Evolutionary conservation across 2,113 vertebrate genomes (phyloP), one percentile per base, ranked within the genome.

Genomic region (Lophochroa leadbeateri): DNA sequence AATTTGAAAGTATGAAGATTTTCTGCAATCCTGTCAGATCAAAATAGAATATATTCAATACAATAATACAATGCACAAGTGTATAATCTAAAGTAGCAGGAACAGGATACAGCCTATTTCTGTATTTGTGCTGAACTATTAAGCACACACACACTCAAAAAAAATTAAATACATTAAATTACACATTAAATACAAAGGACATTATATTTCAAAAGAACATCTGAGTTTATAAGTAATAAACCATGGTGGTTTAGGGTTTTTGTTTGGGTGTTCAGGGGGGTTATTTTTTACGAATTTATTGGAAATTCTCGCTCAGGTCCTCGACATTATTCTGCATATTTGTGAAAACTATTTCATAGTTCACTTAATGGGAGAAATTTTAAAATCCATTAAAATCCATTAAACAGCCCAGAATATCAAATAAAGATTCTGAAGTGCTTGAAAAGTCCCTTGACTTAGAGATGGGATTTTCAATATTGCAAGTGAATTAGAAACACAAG

Each of bases 321-420:
- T 80, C 86, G 44, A 82, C n/a, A 63, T 88, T 82, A 64, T 77
- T 88, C 41, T 83, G 37, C 13, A 46, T 67, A 83, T 83, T 88
- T 86, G 8, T 83, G 47, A 93, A 92, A 88, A 86, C 6, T 90
- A 71, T 94, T 92, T 86, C 37, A 58, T 77, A 83, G 52, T 77
- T 90, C 72, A 77, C 37, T 70, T 90, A 82, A 61, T 17, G 60
- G 37, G 19, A 74, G 28, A 88, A 72, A 80, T 67, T 86, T 88
- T 65, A 5, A 82, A 93, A 96, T 93, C 57, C 52, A 76, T 79
- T 90, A 86, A 82, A 88, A 82, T 92, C 68, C 85, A 86, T 82
- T 88, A 88, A 90, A 86, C 11, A 31, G 20, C 39, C 88, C 47
- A 61, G 41, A 81, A 58, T 92, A 55, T 65, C 71, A 74, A 44